phyloP scores from a whole-genome alignment of 2,888 invertebrate genomes.

The Protophormia terraenovae region DNA sequence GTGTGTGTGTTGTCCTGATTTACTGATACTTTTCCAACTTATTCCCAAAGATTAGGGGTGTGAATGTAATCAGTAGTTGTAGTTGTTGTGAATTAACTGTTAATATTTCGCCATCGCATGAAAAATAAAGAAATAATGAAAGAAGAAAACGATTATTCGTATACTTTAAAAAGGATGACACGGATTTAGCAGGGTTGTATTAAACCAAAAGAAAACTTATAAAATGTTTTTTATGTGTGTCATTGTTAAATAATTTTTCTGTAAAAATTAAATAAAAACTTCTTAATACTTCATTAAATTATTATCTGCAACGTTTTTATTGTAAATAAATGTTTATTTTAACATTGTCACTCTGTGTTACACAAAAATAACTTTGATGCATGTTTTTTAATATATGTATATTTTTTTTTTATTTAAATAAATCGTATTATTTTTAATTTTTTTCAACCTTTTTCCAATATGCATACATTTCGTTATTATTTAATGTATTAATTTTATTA shows the following conservation, averaged over 20 bases:
- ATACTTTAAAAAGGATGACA: conserved; percentile 49
- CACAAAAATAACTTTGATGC: not conserved
- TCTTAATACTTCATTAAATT: not conserved
- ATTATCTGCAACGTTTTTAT: not conserved
- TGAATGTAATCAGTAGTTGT: conserved; percentile 57
- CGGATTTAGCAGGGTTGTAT: conserved; percentile 45
- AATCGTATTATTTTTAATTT: conserved; percentile 11
- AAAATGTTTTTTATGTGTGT: not conserved
- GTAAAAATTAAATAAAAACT: not conserved
- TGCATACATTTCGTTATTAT: conserved; percentile 2
- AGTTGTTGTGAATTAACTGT: conserved; percentile 43
- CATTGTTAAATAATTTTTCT: not conserved
- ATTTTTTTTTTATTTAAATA: not conserved
- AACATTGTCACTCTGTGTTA: not conserved
- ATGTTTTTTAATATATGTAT: not conserved
- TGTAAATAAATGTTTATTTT: not conserved
- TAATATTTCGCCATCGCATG: conserved; percentile 59
- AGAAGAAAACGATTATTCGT: conserved; percentile 42
- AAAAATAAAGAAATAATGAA: conserved; percentile 45
- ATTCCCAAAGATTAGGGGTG: conserved; percentile 59
- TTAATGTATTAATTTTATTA: not conserved
- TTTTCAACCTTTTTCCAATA: conserved; percentile 18
- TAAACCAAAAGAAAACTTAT: not conserved
- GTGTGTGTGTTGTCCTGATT: conserved; percentile 52
- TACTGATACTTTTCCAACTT: conserved; percentile 48